Percentiles rank a stretch among this genome's conserved stretches.
Evolutionary conservation across 2,113 vertebrate genomes (phyloP).

Genomic region (Rhea pennata): DNA sequence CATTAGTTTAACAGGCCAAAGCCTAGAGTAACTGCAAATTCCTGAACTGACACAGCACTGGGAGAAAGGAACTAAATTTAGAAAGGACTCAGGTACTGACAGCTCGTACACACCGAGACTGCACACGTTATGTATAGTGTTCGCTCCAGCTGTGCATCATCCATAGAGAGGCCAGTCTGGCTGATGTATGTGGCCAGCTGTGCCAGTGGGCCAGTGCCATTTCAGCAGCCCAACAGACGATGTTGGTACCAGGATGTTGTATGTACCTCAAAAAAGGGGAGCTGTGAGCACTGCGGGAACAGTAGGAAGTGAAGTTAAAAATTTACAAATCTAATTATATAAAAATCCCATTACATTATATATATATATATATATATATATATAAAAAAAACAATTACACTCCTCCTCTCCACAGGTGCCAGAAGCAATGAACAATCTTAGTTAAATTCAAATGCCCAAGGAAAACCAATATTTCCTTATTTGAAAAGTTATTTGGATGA

Average conservation of each 20-base stretch:
- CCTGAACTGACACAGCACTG: neutral
- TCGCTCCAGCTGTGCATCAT: neutral
- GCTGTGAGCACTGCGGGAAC: accelerated
- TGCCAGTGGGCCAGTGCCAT: accelerated
- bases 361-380: neutral
- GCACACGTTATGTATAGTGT: accelerated
- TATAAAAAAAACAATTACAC: neutral
- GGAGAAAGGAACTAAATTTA: neutral
- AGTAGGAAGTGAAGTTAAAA: neutral
- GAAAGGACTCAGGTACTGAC: neutral
- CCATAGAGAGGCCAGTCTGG: neutral
- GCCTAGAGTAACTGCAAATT: neutral
- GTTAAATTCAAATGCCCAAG: neutral
- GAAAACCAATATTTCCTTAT: neutral
- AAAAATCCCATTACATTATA: neutral
- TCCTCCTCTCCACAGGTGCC: neutral
- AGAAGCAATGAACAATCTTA: neutral
- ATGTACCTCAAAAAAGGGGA: neutral
- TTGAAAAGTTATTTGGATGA: neutral
- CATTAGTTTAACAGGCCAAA: neutral
- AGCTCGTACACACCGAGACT: neutral
- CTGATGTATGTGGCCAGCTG: neutral
- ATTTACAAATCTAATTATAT: neutral
- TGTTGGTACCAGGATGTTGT: accelerated
- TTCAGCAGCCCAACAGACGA: neutral